phyloP scores from a whole-genome alignment of 1,140 invertebrate genomes.

The Drosophila punjabiensis region DNA sequence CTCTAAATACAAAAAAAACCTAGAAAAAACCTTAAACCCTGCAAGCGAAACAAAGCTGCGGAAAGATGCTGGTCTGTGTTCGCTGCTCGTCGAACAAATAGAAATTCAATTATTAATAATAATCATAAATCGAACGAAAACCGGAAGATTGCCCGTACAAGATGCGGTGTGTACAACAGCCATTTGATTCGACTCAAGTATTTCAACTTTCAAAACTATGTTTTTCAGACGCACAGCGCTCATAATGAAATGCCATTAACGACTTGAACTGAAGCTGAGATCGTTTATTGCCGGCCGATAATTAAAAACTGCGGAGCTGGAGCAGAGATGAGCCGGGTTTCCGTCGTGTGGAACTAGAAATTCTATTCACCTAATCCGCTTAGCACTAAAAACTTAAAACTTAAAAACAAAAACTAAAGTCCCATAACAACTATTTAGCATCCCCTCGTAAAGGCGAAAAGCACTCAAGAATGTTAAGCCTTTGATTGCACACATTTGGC shows the following conservation, averaged over 20 bases:
- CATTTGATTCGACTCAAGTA: slow-evolving; percentile 70
- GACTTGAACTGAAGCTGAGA: slow-evolving; percentile 49
- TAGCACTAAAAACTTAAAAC: slow-evolving; percentile 34
- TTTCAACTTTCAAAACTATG: slow-evolving; percentile 78
- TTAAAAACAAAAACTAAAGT: slow-evolving; percentile 10
- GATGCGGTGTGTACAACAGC: slow-evolving; percentile 36
- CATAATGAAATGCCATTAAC: slow-evolving; percentile 61
- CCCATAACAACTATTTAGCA: slow-evolving; percentile 39
- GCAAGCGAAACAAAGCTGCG: slow-evolving; percentile 27
- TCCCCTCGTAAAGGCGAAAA: slow-evolving; percentile 41
- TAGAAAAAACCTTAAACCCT: slow-evolving; percentile 34
- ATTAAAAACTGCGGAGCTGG: slow-evolving; percentile 52
- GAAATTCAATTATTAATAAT: slow-evolving; percentile 71
- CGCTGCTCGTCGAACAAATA: slow-evolving; percentile 62
- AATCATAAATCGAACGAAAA: slow-evolving; percentile 68
- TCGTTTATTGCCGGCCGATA: slow-evolving; percentile 59
- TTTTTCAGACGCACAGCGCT: slow-evolving; percentile 33
- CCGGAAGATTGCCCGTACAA: slow-evolving; percentile 69
- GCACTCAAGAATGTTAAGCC: slow-evolving; percentile 39
- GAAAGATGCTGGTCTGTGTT: slow-evolving; percentile 69
- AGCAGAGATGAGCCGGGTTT: slow-evolving; percentile 37
- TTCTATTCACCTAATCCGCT: slow-evolving; percentile 28
- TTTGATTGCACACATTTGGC: slow-evolving; percentile 59
- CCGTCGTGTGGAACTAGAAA: slow-evolving; percentile 37
- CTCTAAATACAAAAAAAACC: slow-evolving; percentile 23